Percentiles rank a stretch among this genome's conserved stretches.
These are phyloP conservation scores for Nasonia vitripennis DNA, from an alignment of 1,140 invertebrate species.

Conservation along the genomic window DNA sequence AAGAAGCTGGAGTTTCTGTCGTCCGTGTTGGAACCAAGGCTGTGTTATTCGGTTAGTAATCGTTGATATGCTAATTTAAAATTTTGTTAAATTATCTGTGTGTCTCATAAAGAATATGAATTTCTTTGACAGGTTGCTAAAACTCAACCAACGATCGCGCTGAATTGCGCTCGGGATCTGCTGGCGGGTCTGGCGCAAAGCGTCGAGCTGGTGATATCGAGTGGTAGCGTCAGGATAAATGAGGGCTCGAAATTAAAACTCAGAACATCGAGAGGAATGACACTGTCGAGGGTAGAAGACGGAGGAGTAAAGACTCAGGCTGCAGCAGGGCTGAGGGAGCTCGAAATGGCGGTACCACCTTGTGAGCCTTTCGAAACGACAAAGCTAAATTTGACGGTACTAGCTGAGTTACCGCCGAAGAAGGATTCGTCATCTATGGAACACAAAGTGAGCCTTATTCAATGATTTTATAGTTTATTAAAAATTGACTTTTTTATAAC, in stretches of 20 bases:
- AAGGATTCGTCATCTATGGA: conserved; percentile 81
- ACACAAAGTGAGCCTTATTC: conserved; percentile 73
- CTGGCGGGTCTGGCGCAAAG: conserved; percentile 83
- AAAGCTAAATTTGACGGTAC: conserved; percentile 79
- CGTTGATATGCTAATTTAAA: neutral
- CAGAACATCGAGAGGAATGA: conserved; percentile 77
- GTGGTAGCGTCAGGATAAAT: conserved; percentile 79
- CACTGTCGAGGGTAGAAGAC: conserved; percentile 64
- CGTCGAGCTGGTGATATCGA: conserved; percentile 81
- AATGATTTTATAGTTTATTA: conserved; percentile 36
- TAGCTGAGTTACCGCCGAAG: conserved; percentile 84
- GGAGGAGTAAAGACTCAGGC: conserved; percentile 50
- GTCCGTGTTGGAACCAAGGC: conserved; percentile 69
- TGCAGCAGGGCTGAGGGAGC: conserved; percentile 73
- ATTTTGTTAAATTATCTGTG: neutral
- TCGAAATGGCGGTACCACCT: conserved; percentile 79
- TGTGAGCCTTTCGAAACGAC: conserved; percentile 83
- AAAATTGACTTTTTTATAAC: conserved; percentile 9
- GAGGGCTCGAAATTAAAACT: conserved; percentile 76
- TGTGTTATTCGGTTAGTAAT: conserved; percentile 67
- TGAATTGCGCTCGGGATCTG: conserved; percentile 77
- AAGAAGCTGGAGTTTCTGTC: conserved; percentile 75
- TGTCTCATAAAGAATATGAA: neutral
- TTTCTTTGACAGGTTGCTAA: conserved; percentile 72
- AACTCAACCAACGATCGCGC: conserved; percentile 74